Evolutionary conservation across 2,797 vertebrate species (phyloP).

Genomic region (Ctenosaura bakeri): DNA sequence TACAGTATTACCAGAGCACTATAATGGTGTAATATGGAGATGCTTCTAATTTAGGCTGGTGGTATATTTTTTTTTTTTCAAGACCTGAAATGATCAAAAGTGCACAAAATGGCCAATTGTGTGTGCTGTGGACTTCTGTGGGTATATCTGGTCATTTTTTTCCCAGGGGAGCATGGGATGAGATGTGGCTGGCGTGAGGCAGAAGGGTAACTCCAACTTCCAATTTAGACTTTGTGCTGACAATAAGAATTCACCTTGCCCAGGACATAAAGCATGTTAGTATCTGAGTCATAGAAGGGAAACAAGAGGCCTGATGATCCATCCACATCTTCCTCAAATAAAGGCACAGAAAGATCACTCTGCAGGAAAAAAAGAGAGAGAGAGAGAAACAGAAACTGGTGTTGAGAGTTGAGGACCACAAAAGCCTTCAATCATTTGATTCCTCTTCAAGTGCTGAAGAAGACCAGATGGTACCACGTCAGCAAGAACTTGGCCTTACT

Average conservation of each 20-base stretch:
- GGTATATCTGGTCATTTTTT: too few species aligned
- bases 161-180: too few species aligned
- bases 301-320: conserved; percentile 91
- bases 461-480: not conserved
- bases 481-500: not conserved
- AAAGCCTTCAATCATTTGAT: not conserved
- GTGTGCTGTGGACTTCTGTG: too few species aligned
- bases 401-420: not conserved
- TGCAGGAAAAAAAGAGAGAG: conserved; percentile 70
- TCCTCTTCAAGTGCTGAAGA: too few species aligned
- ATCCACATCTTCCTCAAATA: conserved; percentile 91
- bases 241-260: conserved; percentile 87
- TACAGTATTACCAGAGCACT: too few species aligned
- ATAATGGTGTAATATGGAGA: too few species aligned
- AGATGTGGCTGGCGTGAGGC: too few species aligned
- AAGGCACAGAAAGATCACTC: conserved; percentile 90
- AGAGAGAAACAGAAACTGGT: conserved; percentile 37
- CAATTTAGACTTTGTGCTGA: not conserved
- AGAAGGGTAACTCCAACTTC: too few species aligned
- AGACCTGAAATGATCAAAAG: too few species aligned
- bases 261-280: conserved; percentile 91
- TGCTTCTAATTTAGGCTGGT: too few species aligned
- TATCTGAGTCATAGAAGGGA: conserved; percentile 92
- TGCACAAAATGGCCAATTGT: too few species aligned
- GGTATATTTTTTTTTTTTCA: too few species aligned